These are phyloP conservation scores for Notoglanidium macrostoma DNA, from an alignment of 2,797 vertebrate genomes.

Conservation along the genomic window DNA sequence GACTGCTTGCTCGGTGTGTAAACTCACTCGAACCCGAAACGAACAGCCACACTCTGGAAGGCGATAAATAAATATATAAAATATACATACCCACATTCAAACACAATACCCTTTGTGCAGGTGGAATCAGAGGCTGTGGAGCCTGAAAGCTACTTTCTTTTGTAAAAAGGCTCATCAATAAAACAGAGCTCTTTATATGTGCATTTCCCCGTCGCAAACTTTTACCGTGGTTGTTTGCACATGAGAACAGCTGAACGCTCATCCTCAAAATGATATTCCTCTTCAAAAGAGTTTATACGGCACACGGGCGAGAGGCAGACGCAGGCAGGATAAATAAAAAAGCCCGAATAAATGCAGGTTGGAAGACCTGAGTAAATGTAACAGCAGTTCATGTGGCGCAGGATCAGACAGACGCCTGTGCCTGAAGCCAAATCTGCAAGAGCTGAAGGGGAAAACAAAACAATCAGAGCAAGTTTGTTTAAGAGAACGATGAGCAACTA, in stretches of 20 bases:
- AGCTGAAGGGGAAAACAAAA: constrained; percentile 1
- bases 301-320: constrained; percentile 22
- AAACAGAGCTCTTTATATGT: constrained; percentile 81
- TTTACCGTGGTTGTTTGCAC: constrained; percentile 78
- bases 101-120: background rate
- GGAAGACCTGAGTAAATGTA: constrained; percentile 35
- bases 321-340: background rate
- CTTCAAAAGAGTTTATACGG: constrained; percentile 58
- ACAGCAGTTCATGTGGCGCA: constrained; percentile 21
- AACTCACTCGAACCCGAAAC: constrained; percentile 6
- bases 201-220: constrained; percentile 73
- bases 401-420: constrained; percentile 3
- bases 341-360: constrained; percentile 38
- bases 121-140: constrained; percentile 70
- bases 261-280: constrained; percentile 74
- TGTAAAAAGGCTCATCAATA: constrained; percentile 78
- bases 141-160: constrained; percentile 42
- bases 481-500: background rate
- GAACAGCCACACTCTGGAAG: background rate
- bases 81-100: constrained; percentile 49
- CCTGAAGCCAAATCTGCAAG: background rate
- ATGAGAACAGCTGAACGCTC: constrained; percentile 75
- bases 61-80: constrained; percentile 15
- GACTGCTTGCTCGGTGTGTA: constrained; percentile 6
- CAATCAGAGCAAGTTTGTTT: background rate